A percentile compares a stretch with the other conserved stretches of the same genome.
Evolutionary conservation across 92 coral and sea anemone species (phyloP).

Genomic region (Isaurus tuberculatus): DNA sequence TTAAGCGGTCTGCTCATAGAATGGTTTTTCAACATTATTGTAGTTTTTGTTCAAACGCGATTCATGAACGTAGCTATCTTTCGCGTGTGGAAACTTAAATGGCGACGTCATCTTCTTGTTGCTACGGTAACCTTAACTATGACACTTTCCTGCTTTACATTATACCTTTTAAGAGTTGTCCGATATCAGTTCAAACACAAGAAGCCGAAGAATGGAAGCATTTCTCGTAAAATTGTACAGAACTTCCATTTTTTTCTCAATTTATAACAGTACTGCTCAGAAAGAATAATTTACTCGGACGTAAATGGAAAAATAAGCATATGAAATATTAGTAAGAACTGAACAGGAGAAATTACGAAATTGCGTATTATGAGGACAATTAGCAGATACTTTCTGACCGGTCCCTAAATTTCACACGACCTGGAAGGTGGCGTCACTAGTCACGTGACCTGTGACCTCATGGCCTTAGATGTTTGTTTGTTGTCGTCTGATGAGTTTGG

Average conservation of each 20-base stretch:
- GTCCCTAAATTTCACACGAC: no score
- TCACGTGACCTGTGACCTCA: no score
- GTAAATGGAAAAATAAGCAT: no score
- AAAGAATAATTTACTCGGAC: no score
- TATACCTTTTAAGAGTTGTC: conserved; percentile 8
- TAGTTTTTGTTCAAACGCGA: conserved; percentile 18
- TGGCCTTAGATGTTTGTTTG: no score
- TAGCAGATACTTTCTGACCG: no score
- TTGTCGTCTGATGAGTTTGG: no score
- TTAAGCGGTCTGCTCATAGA: conserved; percentile 26
- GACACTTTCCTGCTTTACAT: conserved; percentile 7
- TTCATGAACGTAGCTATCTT: conserved; percentile 14
- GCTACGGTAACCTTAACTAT: neutral
- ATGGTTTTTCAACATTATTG: conserved; percentile 20
- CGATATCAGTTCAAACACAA: neutral
- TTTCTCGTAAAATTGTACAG: conserved; percentile 3
- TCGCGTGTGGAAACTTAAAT: conserved; percentile 23
- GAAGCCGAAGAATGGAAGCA: neutral
- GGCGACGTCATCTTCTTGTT: conserved; percentile 37
- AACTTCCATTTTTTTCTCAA: neutral
- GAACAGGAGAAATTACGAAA: no score
- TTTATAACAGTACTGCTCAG: no score
- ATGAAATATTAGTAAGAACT: no score
- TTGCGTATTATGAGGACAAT: no score
- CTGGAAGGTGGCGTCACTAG: no score